Evolutionary conservation across 1,140 invertebrate genomes (phyloP), one percentile per base, ranked within the genome.

Genomic region (Manduca sexta): DNA sequence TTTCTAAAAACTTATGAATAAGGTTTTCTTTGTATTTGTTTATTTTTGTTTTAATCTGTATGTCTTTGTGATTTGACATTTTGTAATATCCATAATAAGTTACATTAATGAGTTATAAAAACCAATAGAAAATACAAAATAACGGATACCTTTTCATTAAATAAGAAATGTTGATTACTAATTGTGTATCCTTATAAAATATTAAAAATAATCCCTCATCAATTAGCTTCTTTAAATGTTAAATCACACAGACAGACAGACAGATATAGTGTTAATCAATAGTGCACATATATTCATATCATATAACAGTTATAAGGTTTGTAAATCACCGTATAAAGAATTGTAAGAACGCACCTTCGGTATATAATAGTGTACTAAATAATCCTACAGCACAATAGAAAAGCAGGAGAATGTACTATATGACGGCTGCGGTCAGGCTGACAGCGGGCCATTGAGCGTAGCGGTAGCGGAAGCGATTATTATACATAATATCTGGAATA

Each of bases 201-300:
- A n/a, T n/a, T n/a, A n/a, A n/a, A n/a, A n/a, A n/a, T n/a, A n/a
- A n/a, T n/a, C n/a, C n/a, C n/a, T n/a, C n/a, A n/a, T n/a, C n/a
- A n/a, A n/a, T n/a, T n/a, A n/a, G n/a, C n/a, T n/a, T n/a, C n/a
- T n/a, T n/a, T n/a, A n/a, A n/a, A 26, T 26, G 0, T 26, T 8
- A 8, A 26, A 26, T 26, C 21, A 26, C 21, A 26, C 21, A 26
- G 21, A 26, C 21, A 26, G 21, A 26, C 21, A 26, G 8, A 26
- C 21, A 26, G 21, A 26, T 5, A 8, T 26, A 26, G 21, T 26
- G 21, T 26, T 26, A 26, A 26, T 26, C 21, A 26, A 26, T 49
- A 56, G 34, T 62, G 63, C 65, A 70, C 65, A 60, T 61, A 48
- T 61, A 59, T 56, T 67, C 64, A 69, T 65, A 72, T 67, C 60